A percentile compares a stretch with the other conserved stretches of the same genome.
These are phyloP conservation scores for Petroica traversi DNA, from an alignment of 2,113 vertebrate genomes.

Conservation along the genomic window DNA sequence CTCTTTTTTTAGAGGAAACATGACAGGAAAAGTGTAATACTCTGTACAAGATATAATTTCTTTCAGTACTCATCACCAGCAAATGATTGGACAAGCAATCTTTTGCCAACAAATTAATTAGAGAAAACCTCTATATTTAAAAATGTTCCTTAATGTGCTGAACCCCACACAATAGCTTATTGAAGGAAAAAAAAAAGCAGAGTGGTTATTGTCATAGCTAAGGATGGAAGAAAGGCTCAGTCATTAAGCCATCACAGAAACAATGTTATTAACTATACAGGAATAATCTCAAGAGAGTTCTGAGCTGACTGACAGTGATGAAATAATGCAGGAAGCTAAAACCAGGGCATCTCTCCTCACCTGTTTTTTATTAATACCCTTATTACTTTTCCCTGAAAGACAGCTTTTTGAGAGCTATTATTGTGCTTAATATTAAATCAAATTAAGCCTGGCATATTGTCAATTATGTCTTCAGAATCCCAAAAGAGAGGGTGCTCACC, in stretches of 20 bases:
- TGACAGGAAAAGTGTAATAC: not conserved
- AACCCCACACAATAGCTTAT: not conserved
- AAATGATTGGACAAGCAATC: slow-evolving; percentile 16
- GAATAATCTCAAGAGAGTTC: slow-evolving; percentile 15
- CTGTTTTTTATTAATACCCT: slow-evolving; percentile 30
- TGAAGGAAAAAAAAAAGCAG: slow-evolving; percentile 9
- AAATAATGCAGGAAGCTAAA: slow-evolving; percentile 24
- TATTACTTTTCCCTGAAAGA: slow-evolving; percentile 16
- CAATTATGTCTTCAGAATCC: not conserved
- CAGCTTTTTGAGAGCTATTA: slow-evolving; percentile 3
- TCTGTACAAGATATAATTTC: not conserved
- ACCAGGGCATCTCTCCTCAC: not conserved
- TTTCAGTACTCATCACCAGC: not conserved
- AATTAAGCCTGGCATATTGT: not conserved
- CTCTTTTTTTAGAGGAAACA: not conserved
- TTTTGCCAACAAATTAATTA: slow-evolving; percentile 30
- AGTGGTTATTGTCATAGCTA: slow-evolving; percentile 10
- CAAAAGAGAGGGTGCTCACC: not conserved
- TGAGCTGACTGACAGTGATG: slow-evolving; percentile 17
- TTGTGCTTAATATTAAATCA: not conserved
- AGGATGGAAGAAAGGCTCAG: slow-evolving; percentile 29
- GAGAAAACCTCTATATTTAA: slow-evolving; percentile 31
- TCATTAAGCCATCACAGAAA: slow-evolving; percentile 45
- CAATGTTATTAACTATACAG: slow-evolving; percentile 26
- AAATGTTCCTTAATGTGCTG: slow-evolving; percentile 8